phyloP scores from a whole-genome alignment of 2,888 invertebrate species.

The Nasonia oneida region DNA sequence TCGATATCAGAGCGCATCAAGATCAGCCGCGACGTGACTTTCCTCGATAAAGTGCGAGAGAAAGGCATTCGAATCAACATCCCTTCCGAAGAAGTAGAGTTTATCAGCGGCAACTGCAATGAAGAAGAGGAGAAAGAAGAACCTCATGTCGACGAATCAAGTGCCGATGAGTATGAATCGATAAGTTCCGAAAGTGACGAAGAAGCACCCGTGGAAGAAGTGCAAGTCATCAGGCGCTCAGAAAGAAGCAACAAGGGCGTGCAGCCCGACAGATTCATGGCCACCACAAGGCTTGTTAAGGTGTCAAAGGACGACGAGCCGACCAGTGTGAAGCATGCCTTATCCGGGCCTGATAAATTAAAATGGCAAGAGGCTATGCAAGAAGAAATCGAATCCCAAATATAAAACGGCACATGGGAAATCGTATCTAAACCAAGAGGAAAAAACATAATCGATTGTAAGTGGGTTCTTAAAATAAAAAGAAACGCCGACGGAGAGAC shows the following conservation, averaged over 20 bases:
- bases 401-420: conserved; percentile 52
- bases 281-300: neutral
- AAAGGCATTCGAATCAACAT: neutral
- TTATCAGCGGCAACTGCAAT: neutral
- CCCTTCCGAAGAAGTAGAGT: neutral
- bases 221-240: neutral
- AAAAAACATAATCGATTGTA: neutral
- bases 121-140: neutral
- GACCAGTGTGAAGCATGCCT: neutral
- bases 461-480: conserved; percentile 67
- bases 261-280: conserved; percentile 41
- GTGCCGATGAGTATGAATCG: neutral
- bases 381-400: conserved; percentile 33
- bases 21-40: neutral
- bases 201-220: neutral
- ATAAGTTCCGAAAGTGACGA: neutral
- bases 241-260: conserved; percentile 50
- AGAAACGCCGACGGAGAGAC: conserved; percentile 54
- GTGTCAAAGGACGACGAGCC: neutral
- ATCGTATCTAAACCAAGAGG: conserved; percentile 12
- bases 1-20: neutral
- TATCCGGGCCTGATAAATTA: conserved; percentile 35
- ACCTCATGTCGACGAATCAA: neutral
- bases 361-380: conserved; percentile 50
- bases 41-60: neutral